These are phyloP conservation scores for Enteromius afrohamiltoni DNA, from an alignment of 2,797 vertebrate genomes.

Conservation along the genomic window DNA sequence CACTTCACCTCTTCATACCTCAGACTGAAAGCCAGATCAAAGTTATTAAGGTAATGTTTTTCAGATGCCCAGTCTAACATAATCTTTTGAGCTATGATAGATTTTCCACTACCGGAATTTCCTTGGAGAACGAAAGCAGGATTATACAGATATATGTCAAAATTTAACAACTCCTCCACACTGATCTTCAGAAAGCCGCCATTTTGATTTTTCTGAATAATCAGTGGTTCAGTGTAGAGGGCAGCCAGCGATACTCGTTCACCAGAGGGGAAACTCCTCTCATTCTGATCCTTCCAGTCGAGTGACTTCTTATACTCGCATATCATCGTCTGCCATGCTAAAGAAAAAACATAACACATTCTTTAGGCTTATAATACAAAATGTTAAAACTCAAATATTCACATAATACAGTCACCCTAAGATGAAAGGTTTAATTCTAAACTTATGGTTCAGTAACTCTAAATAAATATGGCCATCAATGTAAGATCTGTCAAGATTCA, in stretches of 20 bases:
- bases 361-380: neutral
- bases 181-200: neutral
- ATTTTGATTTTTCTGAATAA: neutral
- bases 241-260: neutral
- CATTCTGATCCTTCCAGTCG: neutral
- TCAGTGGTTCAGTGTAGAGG: constrained; percentile 8
- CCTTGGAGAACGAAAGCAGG: constrained; percentile 43
- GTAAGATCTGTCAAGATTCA: neutral
- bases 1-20: constrained; percentile 38
- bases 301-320: neutral
- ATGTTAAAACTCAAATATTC: neutral
- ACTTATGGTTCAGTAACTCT: neutral
- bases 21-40: constrained; percentile 26
- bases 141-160: neutral
- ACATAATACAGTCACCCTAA: neutral
- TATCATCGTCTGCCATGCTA: neutral
- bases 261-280: neutral
- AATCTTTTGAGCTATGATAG: constrained; percentile 44
- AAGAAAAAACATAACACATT: constrained; percentile 2
- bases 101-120: constrained; percentile 51
- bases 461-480: neutral
- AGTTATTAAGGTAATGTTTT: neutral
- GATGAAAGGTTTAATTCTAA: neutral
- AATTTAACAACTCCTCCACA: neutral
- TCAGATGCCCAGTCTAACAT: constrained; percentile 51